phyloP scores from a whole-genome alignment of 2,888 invertebrate genomes.

The Amiota minor region DNA sequence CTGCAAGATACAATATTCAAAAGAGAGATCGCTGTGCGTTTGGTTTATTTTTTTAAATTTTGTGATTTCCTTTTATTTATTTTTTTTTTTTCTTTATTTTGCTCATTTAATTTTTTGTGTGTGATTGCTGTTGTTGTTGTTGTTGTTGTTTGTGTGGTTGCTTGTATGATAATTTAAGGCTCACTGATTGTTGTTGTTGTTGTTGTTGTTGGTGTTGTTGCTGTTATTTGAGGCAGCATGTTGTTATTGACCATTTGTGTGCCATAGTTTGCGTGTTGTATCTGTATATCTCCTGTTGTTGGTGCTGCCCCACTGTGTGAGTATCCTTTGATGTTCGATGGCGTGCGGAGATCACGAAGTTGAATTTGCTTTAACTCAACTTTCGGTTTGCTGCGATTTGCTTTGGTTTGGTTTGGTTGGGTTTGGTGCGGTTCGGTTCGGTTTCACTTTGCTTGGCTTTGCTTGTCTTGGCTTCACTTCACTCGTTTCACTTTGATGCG shows the following conservation, averaged over 20 bases:
- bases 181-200: constrained; percentile 16
- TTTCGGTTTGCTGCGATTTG: neutral
- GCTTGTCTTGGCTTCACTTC: constrained; percentile 41
- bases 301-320: constrained; percentile 64
- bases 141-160: constrained; percentile 18
- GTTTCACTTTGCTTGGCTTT: constrained; percentile 44
- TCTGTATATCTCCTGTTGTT: constrained; percentile 52
- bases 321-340: constrained; percentile 70
- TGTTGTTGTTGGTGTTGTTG: constrained; percentile 27
- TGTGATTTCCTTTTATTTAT: neutral
- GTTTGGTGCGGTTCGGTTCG: constrained; percentile 40
- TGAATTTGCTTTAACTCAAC: constrained; percentile 23
- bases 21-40: neutral
- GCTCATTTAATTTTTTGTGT: neutral
- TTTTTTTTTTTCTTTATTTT: neutral
- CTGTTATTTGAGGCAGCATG: constrained; percentile 61
- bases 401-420: constrained; percentile 30
- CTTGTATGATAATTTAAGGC: neutral
- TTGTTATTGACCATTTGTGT: constrained; percentile 37
- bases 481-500: constrained; percentile 63
- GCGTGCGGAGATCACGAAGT: constrained; percentile 45
- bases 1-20: neutral
- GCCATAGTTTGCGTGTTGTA: constrained; percentile 58
- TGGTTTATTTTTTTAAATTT: neutral
- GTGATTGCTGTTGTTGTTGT: constrained; percentile 24